Evolutionary conservation across 2,888 invertebrate species (phyloP).

Genomic region (Melanophora roralis): DNA sequence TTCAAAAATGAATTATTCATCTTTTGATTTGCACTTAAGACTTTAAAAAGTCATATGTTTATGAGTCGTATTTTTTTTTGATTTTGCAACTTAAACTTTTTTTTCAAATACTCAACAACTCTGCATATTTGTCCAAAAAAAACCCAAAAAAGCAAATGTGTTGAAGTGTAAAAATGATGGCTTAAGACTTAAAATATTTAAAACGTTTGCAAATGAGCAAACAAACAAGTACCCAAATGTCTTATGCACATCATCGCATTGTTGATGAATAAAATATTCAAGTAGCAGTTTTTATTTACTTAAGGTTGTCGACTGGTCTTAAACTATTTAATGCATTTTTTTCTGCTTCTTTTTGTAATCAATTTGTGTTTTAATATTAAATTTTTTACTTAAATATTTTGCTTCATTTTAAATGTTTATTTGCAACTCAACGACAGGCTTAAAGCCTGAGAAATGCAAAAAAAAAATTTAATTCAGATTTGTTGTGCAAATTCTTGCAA

Average conservation of each 20-base stretch:
- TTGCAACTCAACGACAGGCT: neutral
- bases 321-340: slow-evolving; percentile 19
- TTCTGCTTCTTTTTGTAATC: neutral
- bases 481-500: neutral
- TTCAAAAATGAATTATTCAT: neutral
- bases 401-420: slow-evolving; percentile 1
- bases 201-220: neutral
- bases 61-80: neutral
- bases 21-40: neutral
- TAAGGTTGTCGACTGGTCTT: slow-evolving; percentile 39
- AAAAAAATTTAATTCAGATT: neutral
- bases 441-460: slow-evolving; percentile 14
- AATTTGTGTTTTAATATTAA: neutral
- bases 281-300: slow-evolving; percentile 14
- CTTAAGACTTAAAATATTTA: slow-evolving; percentile 20
- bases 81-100: slow-evolving; percentile 18
- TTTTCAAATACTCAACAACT: no score
- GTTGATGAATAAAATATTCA: slow-evolving; percentile 30
- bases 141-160: neutral
- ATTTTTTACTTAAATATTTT: neutral
- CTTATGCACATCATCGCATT: slow-evolving; percentile 3
- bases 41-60: neutral
- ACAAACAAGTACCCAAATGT: neutral
- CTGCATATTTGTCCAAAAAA: no score
- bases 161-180: slow-evolving; percentile 50